phyloP scores from a whole-genome alignment of 2,888 invertebrate genomes.

The Salticus scenicus region DNA sequence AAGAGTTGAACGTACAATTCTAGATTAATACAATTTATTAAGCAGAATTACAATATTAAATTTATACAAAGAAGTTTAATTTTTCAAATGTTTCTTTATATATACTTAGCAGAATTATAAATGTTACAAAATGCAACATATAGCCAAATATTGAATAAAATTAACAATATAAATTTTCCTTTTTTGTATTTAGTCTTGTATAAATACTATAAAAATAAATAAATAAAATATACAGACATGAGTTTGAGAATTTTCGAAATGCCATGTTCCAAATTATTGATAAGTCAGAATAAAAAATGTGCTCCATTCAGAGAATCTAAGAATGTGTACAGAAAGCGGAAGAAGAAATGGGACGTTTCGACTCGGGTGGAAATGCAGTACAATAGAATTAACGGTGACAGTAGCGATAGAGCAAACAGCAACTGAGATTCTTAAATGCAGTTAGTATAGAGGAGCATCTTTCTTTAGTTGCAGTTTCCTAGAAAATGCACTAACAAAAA shows the following conservation, averaged over 20 bases:
- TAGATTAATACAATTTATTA: too few species aligned
- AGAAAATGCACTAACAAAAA: neutral
- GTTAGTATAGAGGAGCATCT: neutral
- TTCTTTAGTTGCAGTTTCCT: neutral
- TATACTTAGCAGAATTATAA: too few species aligned
- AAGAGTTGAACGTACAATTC: too few species aligned
- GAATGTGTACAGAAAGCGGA: neutral
- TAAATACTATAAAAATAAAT: too few species aligned
- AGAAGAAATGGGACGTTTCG: neutral
- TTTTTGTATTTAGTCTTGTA: too few species aligned
- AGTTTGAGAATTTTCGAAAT: neutral
- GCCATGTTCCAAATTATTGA: neutral
- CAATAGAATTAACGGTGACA: slow-evolving; percentile 6
- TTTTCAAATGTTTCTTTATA: too few species aligned
- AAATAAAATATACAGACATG: too few species aligned
- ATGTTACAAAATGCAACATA: too few species aligned
- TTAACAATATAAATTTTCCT: too few species aligned
- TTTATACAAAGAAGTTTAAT: too few species aligned
- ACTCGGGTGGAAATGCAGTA: neutral
- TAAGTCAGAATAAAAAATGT: neutral
- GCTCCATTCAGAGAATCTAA: neutral
- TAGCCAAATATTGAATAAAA: too few species aligned
- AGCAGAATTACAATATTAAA: too few species aligned
- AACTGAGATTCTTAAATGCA: neutral
- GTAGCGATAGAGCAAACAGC: slow-evolving; percentile 11